Conservation (phyloP, 1,140 invertebrate genomes). For the Phocides pigmalion region DNA sequence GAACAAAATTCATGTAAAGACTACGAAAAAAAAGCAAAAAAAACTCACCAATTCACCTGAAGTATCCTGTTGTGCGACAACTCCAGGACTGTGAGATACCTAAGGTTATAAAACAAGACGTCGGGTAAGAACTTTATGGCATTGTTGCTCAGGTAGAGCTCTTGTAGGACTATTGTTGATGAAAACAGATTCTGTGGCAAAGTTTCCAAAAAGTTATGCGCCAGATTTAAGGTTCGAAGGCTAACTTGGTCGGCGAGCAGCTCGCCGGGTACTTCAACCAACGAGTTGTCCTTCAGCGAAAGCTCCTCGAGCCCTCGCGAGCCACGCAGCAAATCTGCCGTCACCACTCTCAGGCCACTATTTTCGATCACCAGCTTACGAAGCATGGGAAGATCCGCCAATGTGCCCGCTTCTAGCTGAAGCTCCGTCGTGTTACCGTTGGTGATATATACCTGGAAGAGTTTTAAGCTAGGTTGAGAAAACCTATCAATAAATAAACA, state of each 20-base stretch:
- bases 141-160: no score
- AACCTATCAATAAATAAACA: no score
- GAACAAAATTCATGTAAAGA: no score
- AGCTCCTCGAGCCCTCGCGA: constrained; percentile 29
- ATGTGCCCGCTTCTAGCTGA: background rate
- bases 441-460: background rate
- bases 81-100: background rate
- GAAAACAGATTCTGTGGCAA: background rate
- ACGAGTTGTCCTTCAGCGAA: constrained; percentile 32
- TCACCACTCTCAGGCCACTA: constrained; percentile 3
- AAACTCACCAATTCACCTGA: no score
- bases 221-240: constrained; percentile 31
- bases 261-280: constrained; percentile 20
- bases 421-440: constrained; percentile 2
- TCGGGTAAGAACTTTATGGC: no score
- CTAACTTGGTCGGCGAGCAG: constrained; percentile 19
- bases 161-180: no score
- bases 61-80: background rate
- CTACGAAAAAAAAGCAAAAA: no score
- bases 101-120: background rate
- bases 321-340: background rate
- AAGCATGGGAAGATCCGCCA: constrained; percentile 22
- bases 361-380: constrained; percentile 26
- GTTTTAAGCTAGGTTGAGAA: no score
- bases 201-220: constrained; percentile 26